phyloP scores from a whole-genome alignment of 2,797 vertebrate genomes.

The Crenuchus spilurus region DNA sequence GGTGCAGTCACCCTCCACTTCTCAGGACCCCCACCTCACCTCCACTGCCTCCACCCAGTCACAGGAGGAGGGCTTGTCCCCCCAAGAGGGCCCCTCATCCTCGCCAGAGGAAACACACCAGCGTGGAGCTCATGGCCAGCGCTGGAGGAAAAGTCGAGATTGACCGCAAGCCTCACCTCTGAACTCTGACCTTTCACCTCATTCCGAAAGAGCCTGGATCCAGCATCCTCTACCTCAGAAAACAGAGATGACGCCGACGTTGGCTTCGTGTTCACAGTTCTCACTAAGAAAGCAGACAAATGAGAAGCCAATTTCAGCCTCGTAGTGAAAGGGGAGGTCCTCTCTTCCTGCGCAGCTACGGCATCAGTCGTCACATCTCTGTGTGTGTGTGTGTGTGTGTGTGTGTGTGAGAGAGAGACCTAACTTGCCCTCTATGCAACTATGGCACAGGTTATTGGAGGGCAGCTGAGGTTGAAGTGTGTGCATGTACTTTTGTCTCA shows the following conservation, averaged over 20 bases:
- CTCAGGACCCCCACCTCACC: constrained; percentile 84
- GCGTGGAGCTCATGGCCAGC: constrained; percentile 66
- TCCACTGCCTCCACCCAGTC: constrained; percentile 76
- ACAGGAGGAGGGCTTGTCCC: constrained; percentile 85
- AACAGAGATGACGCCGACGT: no score
- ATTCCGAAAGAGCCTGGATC: constrained; percentile 67
- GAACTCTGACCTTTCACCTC: constrained; percentile 48
- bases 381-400: constrained; percentile 24
- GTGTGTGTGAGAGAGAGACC: neutral
- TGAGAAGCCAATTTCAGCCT: no score
- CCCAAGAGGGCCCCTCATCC: constrained; percentile 73
- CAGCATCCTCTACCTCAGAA: constrained; percentile 80
- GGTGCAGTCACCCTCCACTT: constrained; percentile 80
- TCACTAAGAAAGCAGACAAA: no score
- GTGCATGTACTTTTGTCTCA: constrained; percentile 15
- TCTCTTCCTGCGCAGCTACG: constrained; percentile 71
- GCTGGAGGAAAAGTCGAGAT: constrained; percentile 77
- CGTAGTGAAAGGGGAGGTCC: constrained; percentile 68
- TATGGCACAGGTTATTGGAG: constrained; percentile 72
- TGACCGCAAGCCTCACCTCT: constrained; percentile 50
- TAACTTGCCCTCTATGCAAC: constrained; percentile 58
- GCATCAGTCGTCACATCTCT: constrained; percentile 27
- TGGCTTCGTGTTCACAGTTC: no score
- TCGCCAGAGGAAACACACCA: constrained; percentile 76
- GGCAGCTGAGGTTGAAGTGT: constrained; percentile 49